Conservation (phyloP, 2,888 invertebrate genomes). For the Toxonevra muliebris region DNA sequence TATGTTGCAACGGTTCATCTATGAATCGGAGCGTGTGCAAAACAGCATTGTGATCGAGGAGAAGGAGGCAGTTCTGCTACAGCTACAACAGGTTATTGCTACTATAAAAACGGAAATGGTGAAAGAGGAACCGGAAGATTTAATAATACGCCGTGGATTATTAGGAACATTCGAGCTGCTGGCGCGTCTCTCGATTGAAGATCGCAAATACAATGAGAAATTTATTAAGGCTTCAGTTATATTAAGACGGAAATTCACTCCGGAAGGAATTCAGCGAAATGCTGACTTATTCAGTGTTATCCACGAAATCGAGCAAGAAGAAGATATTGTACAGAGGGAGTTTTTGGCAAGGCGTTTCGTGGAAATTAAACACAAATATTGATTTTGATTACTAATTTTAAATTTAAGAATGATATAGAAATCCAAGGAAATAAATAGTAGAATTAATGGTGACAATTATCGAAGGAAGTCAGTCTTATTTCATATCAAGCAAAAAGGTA, state of each 20-base stretch:
- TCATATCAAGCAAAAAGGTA: no score
- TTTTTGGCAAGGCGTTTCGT: constrained; percentile 32
- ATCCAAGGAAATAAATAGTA: no score
- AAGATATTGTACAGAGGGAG: constrained; percentile 36
- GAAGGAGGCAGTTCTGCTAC: constrained; percentile 35
- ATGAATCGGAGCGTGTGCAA: constrained; percentile 32
- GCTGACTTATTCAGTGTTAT: constrained; percentile 33
- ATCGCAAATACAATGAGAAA: constrained; percentile 37
- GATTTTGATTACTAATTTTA: background rate
- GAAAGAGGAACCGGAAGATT: constrained; percentile 40
- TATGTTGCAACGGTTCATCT: constrained; percentile 36
- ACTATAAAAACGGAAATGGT: constrained; percentile 41
- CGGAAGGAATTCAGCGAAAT: constrained; percentile 30
- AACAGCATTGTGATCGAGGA: constrained; percentile 33
- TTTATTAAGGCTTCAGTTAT: constrained; percentile 33
- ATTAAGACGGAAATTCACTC: constrained; percentile 24
- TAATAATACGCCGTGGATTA: constrained; percentile 38
- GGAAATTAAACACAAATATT: constrained; percentile 12
- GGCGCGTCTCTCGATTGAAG: constrained; percentile 42
- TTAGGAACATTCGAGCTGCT: constrained; percentile 41
- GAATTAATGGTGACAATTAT: no score
- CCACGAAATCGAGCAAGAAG: constrained; percentile 30
- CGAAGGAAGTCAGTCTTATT: no score
- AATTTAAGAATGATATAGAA: no score
- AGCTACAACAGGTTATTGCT: constrained; percentile 37